Evolutionary conservation across 92 coral and sea anemone genomes (phyloP).

Genomic region (Muricea muricata): DNA sequence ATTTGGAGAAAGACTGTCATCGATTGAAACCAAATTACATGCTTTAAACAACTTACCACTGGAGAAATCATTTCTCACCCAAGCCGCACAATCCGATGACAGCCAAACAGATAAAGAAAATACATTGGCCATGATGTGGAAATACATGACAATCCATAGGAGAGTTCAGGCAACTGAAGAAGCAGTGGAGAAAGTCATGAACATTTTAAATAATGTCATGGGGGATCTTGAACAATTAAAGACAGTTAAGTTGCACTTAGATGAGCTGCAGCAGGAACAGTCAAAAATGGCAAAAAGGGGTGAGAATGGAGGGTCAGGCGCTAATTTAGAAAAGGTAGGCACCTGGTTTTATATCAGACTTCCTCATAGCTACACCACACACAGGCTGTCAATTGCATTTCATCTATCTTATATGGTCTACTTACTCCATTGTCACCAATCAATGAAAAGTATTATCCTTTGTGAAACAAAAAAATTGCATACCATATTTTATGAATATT

Average conservation of each 20-base stretch:
- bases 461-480: too few relatives aligned
- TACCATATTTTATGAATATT: neutral
- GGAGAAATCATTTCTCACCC: conserved; percentile 68
- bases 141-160: conserved; percentile 86
- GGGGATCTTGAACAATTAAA: conserved; percentile 66
- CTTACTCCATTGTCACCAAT: too few relatives aligned
- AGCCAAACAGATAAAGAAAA: conserved; percentile 49
- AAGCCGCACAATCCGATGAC: conserved; percentile 66
- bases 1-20: conserved; percentile 72
- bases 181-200: conserved; percentile 87
- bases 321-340: neutral
- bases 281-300: conserved; percentile 25
- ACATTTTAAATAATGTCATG: conserved; percentile 79
- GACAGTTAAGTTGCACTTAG: conserved; percentile 69
- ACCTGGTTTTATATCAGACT: too few relatives aligned
- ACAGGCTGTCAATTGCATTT: too few relatives aligned
- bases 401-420: too few relatives aligned
- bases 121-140: conserved; percentile 86
- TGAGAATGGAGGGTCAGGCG: neutral
- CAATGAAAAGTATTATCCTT: too few relatives aligned
- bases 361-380: too few relatives aligned
- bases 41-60: conserved; percentile 77
- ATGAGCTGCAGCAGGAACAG: conserved; percentile 63
- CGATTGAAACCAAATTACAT: conserved; percentile 79
- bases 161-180: conserved; percentile 94